Evolutionary conservation across 2,113 vertebrate species (phyloP), one percentile per base, ranked within the genome.

Genomic region (Pteropus alecto): DNA sequence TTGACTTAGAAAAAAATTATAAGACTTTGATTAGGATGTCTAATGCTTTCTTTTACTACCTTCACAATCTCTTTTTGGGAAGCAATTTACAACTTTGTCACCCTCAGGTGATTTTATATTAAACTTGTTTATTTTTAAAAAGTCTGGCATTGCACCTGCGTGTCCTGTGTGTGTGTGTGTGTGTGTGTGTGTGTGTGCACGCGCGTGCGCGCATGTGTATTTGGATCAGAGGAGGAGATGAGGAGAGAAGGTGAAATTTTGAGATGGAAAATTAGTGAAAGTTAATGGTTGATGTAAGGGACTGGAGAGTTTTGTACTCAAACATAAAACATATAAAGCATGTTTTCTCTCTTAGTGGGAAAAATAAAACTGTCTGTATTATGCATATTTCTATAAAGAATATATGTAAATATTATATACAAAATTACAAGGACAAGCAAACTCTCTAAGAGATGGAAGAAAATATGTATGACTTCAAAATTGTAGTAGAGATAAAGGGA

Each of bases 401-500:
- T 84, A 26, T 92, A 2, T 95, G 83, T 91, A 83, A 82, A 94
- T 63, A 65, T 85, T 58, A 83, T 83, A 43, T 84, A 33, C 5
- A 91, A 84, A 87, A 48, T 77, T 79, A 85, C 11, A 96, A 96
- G 51, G 88, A 78, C 13, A 90, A 96, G 28, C 2, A 92, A 79
- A 87, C 65, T 93, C 91, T 95, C 56, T 85, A 92, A 78, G 28
- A 90, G 67, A 79, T 70, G n/a, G 24, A 56, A 91, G 81, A 74
- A 92, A 93, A 90, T 86, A 73, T 56, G 48, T 56, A 33, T 96
- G 15, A 87, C 65, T 96, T 94, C 65, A 87, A 96, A 93, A 94
- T 28, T 77, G 14, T 90, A 90, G 38, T 18, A 87, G 67, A 56
- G 14, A 43, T 85, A 90, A 83, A 84, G 74, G 85, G n/a, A 92